Conservation (phyloP, 2,797 vertebrate species). For the Geotrypetes seraphini region DNA sequence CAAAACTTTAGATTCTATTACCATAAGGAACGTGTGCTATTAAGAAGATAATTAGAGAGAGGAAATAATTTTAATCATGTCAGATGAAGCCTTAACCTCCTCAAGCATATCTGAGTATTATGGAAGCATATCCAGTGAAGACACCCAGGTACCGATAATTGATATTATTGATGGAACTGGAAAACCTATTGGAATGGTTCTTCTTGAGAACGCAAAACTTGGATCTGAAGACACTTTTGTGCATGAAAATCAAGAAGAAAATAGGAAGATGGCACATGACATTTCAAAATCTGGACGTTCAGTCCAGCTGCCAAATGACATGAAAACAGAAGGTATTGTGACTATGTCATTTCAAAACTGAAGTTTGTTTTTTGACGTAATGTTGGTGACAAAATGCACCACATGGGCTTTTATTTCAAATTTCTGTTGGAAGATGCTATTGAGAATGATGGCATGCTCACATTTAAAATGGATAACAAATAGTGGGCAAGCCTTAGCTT, state of each 20-base stretch:
- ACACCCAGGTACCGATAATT: constrained; percentile 20
- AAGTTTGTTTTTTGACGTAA: no score
- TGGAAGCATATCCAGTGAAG: constrained; percentile 25
- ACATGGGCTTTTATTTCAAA: no score
- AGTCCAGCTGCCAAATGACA: not conserved
- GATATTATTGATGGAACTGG: constrained; percentile 34
- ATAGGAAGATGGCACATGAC: not conserved
- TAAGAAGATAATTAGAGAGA: no score
- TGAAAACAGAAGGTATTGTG: constrained; percentile 35
- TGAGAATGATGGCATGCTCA: no score
- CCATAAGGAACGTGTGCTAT: no score
- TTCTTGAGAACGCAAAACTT: constrained; percentile 6
- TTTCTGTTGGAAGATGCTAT: no score
- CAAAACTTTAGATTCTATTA: no score
- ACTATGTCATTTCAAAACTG: no score
- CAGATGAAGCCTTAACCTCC: constrained; percentile 25
- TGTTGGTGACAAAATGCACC: no score
- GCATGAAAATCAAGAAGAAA: constrained; percentile 13
- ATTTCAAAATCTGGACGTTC: not conserved
- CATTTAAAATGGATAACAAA: no score
- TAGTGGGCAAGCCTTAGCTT: no score
- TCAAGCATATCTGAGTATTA: constrained; percentile 29
- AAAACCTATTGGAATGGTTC: not conserved
- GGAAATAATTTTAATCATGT: constrained; percentile 26
- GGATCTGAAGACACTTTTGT: not conserved